Percentiles rank a stretch among this genome's conserved stretches.
Evolutionary conservation across 1,140 invertebrate genomes (phyloP).

Genomic region (fruit fly (Drosophila melanogaster)): DNA sequence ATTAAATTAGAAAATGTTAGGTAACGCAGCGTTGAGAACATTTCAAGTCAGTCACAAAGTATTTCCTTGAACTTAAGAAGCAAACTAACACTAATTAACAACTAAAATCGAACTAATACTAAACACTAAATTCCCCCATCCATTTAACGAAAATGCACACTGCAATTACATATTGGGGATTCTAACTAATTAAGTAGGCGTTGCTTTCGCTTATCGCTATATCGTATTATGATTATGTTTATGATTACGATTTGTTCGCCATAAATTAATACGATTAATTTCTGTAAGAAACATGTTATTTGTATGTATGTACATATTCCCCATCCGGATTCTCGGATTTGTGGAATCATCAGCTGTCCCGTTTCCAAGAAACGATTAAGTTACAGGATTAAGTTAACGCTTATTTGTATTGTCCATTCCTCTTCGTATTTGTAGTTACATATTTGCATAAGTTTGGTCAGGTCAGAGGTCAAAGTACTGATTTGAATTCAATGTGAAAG

Average conservation of each 20-base stretch:
- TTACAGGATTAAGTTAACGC: background rate
- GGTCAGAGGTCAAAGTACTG: too few species aligned
- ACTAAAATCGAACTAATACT: background rate
- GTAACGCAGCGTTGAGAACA: constrained; percentile 42
- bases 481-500: background rate
- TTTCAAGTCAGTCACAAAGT: constrained; percentile 42
- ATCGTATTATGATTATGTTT: background rate
- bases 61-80: constrained; percentile 30
- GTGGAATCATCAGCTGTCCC: constrained; percentile 1
- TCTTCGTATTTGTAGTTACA: background rate
- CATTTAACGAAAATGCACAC: background rate
- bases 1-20: constrained; percentile 39
- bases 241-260: background rate
- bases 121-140: background rate
- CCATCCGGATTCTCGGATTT: background rate
- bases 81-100: background rate
- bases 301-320: background rate
- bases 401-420: constrained; percentile 10
- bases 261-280: background rate
- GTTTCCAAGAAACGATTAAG: constrained; percentile 11
- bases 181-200: background rate
- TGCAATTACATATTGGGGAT: background rate
- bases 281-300: background rate
- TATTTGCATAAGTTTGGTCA: background rate
- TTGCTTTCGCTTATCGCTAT: constrained; percentile 1